phyloP scores from a whole-genome alignment of 2,888 invertebrate genomes.

The Microctonus brassicae region DNA sequence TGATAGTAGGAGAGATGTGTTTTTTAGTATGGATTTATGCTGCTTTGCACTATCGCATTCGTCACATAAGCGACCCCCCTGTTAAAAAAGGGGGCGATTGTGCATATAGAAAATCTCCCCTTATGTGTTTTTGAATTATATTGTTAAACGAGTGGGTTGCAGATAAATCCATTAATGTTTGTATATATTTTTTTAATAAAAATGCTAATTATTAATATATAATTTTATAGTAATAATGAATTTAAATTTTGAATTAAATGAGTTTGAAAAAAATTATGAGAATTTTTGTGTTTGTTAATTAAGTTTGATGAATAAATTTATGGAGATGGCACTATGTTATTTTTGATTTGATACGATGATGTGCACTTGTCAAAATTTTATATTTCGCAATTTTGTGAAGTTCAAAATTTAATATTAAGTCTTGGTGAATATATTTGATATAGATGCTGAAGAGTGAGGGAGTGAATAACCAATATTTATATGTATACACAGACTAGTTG shows the following conservation, averaged over 20 bases:
- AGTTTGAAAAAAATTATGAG: not conserved
- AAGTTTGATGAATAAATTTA: not conserved
- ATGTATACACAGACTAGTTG: not conserved
- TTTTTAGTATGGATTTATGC: conserved; percentile 33
- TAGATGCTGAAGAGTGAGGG: not conserved
- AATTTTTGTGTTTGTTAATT: not conserved
- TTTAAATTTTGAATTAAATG: no score
- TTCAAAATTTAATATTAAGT: not conserved
- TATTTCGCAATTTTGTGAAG: not conserved
- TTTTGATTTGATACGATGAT: not conserved
- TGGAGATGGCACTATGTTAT: not conserved
- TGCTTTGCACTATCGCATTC: conserved; percentile 19
- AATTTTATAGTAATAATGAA: no score
- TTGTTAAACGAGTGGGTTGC: not conserved
- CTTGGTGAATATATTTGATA: not conserved
- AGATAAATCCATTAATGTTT: not conserved
- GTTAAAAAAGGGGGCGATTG: conserved; percentile 6
- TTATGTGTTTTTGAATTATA: not conserved
- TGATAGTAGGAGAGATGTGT: conserved; percentile 7
- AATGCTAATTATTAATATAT: not conserved
- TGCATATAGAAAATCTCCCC: not conserved
- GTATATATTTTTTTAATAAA: not conserved
- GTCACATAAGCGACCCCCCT: conserved; percentile 1
- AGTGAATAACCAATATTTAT: not conserved
- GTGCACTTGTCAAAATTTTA: not conserved